Percentiles rank a stretch among this genome's conserved stretches.
These are phyloP conservation scores for Microctenopoma steveboyesi DNA, from an alignment of 2,797 vertebrate genomes.

Conservation along the genomic window DNA sequence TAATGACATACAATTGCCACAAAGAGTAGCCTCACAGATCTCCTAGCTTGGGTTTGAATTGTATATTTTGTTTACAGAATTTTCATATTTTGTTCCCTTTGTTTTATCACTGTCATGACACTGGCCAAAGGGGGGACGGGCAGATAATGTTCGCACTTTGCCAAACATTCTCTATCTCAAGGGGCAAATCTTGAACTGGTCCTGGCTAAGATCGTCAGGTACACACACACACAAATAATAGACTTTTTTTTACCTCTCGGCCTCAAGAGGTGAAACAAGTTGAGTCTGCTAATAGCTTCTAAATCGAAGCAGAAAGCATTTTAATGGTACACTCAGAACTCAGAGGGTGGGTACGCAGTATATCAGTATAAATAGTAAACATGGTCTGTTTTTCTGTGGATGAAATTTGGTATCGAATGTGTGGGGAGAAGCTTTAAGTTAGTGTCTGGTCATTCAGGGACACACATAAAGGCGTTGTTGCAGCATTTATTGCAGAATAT, in stretches of 20 bases:
- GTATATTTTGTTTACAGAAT: no score
- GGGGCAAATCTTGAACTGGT: neutral
- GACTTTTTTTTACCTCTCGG: conserved; percentile 42
- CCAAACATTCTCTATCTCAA: neutral
- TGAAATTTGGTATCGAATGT: conserved; percentile 36
- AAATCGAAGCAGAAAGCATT: conserved; percentile 58
- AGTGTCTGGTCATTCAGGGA: conserved; percentile 13
- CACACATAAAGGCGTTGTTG: conserved; percentile 5
- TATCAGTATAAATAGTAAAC: no score
- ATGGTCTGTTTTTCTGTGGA: conserved; percentile 6
- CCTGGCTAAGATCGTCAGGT: neutral
- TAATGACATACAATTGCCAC: conserved; percentile 10
- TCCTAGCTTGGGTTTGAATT: no score
- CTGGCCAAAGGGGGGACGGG: no score
- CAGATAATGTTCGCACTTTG: no score
- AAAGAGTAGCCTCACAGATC: neutral
- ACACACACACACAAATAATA: conserved; percentile 18
- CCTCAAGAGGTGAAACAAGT: conserved; percentile 56
- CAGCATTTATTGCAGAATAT: conserved; percentile 9
- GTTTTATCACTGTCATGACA: no score
- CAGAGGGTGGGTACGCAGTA: conserved; percentile 12
- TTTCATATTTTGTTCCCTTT: no score
- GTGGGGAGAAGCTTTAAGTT: conserved; percentile 24
- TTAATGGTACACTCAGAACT: conserved; percentile 64
- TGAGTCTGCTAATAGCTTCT: conserved; percentile 64